These are phyloP conservation scores for Nomada ruficornis DNA, from an alignment of 2,888 invertebrate genomes.

Conservation along the genomic window DNA sequence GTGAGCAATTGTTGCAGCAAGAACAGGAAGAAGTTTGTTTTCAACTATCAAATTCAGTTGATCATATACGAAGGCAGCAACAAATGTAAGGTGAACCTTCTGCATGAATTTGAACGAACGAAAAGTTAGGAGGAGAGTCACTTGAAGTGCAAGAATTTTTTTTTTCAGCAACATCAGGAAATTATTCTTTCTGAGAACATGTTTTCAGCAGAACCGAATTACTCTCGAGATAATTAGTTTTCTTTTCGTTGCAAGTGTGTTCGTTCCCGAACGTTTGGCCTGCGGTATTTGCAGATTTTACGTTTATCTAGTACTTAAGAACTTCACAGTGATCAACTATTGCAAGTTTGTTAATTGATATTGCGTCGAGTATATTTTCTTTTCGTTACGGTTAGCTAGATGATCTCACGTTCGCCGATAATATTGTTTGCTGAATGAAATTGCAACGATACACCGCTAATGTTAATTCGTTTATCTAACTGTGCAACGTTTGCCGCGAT, in stretches of 20 bases:
- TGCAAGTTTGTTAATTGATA: background rate
- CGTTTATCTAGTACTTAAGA: background rate
- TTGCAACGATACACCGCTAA: conserved; percentile 12
- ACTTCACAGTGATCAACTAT: background rate
- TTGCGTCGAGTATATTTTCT: background rate
- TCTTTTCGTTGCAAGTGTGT: background rate
- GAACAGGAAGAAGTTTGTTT: conserved; percentile 63
- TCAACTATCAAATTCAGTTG: conserved; percentile 85
- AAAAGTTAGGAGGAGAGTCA: background rate
- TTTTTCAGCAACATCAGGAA: background rate
- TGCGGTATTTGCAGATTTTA: background rate
- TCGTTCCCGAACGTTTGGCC: background rate
- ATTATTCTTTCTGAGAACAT: background rate
- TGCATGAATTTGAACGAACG: conserved; percentile 42
- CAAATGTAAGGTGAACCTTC: conserved; percentile 59
- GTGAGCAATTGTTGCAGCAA: background rate
- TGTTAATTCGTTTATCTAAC: conserved; percentile 21
- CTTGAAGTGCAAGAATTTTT: too few species aligned
- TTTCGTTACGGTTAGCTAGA: background rate
- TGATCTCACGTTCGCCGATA: conserved; percentile 57
- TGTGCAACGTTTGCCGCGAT: conserved; percentile 35
- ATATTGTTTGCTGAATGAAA: conserved; percentile 39
- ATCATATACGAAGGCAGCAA: conserved; percentile 85
- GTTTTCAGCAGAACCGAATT: background rate
- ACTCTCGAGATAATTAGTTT: background rate